A percentile compares a stretch with the other conserved stretches of the same genome.
These are phyloP conservation scores for Caenorhabditis wallacei DNA, from an alignment of 2,888 invertebrate species.

Conservation along the genomic window DNA sequence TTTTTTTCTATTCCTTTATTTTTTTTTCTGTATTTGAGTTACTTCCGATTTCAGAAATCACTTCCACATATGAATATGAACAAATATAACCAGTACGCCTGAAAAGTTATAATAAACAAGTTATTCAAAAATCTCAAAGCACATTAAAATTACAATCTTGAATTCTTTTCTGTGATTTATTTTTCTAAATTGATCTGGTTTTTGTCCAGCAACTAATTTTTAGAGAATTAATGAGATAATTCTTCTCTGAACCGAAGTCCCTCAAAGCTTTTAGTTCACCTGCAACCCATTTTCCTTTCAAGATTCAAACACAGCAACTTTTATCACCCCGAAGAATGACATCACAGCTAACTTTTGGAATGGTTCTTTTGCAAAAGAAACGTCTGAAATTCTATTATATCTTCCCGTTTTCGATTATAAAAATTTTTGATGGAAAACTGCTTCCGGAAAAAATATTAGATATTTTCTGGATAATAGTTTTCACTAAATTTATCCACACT, in stretches of 20 bases:
- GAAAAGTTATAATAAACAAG: too few relatives aligned
- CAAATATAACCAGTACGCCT: too few relatives aligned
- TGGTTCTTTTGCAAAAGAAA: neutral
- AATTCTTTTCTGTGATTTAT: neutral
- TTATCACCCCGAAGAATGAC: conserved; percentile 18
- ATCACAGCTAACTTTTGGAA: neutral
- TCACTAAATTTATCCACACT: neutral
- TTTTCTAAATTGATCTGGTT: conserved; percentile 11
- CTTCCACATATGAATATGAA: too few relatives aligned
- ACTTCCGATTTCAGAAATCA: too few relatives aligned
- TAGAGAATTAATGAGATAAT: conserved; percentile 3
- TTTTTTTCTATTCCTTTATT: too few relatives aligned
- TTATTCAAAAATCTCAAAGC: too few relatives aligned
- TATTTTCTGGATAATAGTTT: too few relatives aligned
- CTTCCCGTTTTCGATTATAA: neutral
- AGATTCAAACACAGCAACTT: conserved; percentile 5
- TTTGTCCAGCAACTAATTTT: conserved; percentile 1
- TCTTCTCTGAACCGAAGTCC: neutral
- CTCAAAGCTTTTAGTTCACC: conserved; percentile 2
- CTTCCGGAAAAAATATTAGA: neutral
- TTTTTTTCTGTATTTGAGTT: too few relatives aligned
- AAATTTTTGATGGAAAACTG: neutral
- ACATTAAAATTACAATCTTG: too few relatives aligned
- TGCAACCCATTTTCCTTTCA: neutral
- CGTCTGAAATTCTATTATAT: neutral